Evolutionary conservation across 2,888 invertebrate genomes (phyloP).

Genomic region (Tricholauxania praeusta): DNA sequence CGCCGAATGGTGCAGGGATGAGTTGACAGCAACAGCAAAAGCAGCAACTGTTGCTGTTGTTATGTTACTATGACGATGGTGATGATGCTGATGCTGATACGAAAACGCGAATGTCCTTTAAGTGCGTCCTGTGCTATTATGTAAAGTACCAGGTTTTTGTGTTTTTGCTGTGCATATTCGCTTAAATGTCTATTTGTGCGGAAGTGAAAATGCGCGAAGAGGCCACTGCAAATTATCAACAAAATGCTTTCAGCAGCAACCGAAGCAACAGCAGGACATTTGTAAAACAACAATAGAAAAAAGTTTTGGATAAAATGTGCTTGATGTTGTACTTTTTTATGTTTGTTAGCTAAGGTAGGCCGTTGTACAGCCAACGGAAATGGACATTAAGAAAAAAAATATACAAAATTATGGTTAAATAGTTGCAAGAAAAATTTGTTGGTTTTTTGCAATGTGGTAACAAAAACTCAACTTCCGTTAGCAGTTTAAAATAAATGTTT

Average conservation of each 20-base stretch:
- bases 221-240: constrained; percentile 32
- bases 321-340: too few species aligned
- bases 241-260: constrained; percentile 11
- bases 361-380: too few species aligned
- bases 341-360: too few species aligned
- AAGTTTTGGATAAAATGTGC: too few species aligned
- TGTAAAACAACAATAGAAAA: too few species aligned
- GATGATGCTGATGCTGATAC: neutral
- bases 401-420: too few species aligned
- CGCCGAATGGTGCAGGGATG: constrained; percentile 28
- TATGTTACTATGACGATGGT: neutral
- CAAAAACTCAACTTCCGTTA: too few species aligned
- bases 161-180: neutral
- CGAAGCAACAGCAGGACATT: neutral
- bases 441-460: too few species aligned
- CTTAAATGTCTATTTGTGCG: constrained; percentile 30
- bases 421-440: too few species aligned
- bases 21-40: neutral
- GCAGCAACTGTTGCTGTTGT: constrained; percentile 1
- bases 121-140: neutral
- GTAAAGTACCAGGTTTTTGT: too few species aligned
- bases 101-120: constrained; percentile 12
- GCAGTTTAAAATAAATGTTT: too few species aligned
- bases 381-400: too few species aligned
- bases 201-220: constrained; percentile 33